phyloP scores from a whole-genome alignment of 2,888 invertebrate genomes.

The Eulithis prunata region DNA sequence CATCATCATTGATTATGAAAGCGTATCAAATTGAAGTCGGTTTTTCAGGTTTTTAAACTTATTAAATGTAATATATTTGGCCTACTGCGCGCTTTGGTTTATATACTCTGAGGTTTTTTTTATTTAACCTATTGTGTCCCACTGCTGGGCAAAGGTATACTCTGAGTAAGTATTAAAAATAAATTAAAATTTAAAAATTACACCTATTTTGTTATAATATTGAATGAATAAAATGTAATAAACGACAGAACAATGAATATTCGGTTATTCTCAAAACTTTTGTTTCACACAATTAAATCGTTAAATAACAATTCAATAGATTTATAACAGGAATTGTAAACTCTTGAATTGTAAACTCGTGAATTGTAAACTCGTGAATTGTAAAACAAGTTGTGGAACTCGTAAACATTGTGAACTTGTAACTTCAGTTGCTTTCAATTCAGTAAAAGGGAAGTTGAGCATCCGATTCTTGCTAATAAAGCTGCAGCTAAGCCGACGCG shows the following conservation, averaged over 20 bases:
- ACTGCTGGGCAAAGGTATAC: no score
- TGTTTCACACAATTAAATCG: slow-evolving; percentile 10
- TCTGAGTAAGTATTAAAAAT: no score
- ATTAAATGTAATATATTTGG: no score
- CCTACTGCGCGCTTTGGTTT: no score
- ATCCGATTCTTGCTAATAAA: slow-evolving; percentile 14
- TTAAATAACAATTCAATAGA: slow-evolving; percentile 12
- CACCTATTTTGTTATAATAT: no score
- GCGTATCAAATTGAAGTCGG: no score
- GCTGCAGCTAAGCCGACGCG: slow-evolving; percentile 3
- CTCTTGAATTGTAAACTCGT: slow-evolving; percentile 18
- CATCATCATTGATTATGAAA: no score
- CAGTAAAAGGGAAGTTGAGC: slow-evolving; percentile 26
- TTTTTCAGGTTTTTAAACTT: no score
- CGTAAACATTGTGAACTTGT: slow-evolving; percentile 21
- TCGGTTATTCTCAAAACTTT: not conserved
- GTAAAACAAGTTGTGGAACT: slow-evolving; percentile 18
- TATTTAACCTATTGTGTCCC: no score
- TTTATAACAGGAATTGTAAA: slow-evolving; percentile 10
- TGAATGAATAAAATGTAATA: no score
- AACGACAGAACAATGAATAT: not conserved
- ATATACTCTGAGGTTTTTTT: no score
- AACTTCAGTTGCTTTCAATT: slow-evolving; percentile 27
- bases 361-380: slow-evolving; percentile 15
- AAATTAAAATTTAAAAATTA: no score